These are phyloP conservation scores for Phataginus tricuspis DNA, from an alignment of 2,797 vertebrate genomes.

Conservation along the genomic window DNA sequence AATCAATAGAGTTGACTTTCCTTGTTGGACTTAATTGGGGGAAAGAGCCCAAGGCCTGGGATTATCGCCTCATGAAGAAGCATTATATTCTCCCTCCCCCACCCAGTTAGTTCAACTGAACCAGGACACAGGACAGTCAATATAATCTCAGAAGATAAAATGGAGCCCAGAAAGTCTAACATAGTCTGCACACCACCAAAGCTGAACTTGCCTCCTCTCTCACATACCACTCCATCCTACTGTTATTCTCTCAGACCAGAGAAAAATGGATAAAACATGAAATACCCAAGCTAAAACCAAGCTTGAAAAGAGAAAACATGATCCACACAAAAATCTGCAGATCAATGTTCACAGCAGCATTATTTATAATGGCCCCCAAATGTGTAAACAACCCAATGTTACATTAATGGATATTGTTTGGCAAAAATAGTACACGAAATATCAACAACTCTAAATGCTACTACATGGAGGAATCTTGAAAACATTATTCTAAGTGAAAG, in stretches of 20 bases:
- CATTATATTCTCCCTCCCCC: no score
- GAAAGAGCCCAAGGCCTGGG: neutral
- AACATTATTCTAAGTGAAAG: neutral
- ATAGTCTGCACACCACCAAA: fast-evolving
- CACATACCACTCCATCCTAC: neutral
- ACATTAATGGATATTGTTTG: neutral
- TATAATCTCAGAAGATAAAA: neutral
- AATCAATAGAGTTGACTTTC: neutral
- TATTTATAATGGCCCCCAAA: neutral
- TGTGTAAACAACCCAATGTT: neutral
- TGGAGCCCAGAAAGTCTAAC: neutral
- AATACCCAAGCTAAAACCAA: neutral
- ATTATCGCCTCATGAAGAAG: neutral
- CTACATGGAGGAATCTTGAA: neutral
- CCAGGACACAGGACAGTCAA: neutral
- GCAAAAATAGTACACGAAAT: neutral
- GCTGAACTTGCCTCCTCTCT: neutral
- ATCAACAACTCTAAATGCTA: neutral
- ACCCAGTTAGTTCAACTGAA: neutral
- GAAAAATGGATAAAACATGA: neutral
- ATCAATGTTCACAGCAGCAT: neutral
- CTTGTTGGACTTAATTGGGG: neutral
- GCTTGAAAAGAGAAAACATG: neutral
- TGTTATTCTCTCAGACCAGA: neutral
- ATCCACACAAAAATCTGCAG: neutral